Evolutionary conservation across 2,888 invertebrate species (phyloP), one percentile per base, ranked within the genome.

Genomic region (Tryphoninae sp.): DNA sequence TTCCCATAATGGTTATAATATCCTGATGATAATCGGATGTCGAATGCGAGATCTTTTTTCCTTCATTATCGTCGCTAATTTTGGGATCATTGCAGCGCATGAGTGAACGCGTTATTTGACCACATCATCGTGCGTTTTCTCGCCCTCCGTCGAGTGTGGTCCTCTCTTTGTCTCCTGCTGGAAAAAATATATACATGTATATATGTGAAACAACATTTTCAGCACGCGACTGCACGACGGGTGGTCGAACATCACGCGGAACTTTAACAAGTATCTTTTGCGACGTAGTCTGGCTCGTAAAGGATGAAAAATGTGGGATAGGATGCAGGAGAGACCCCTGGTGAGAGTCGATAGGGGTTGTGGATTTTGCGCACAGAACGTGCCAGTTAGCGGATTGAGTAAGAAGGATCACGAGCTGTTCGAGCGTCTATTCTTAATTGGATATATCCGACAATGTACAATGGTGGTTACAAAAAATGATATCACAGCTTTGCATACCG

Each of bases 231-330:
- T 79, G 81, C 88, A 33, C 90, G 82, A 68, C 88, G 87, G 90
- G 90, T 89, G 90, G 90, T 85, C 88, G 81, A n/a, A 55, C 8
- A 65, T 88, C 85, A 81, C 84, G 82, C 72, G 85, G 79, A 88
- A 87, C 87, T 86, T 87, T 90, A 90, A 87, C 89, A 88, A 89
- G 89, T 89, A 89, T 87, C 87, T 86, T 88, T 79, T 72, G 79
- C 72, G 75, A 75, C 51, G 45, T 61, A 62, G 33, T 87, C 86
- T 55, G 85, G 85, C 85, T 82, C 78, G 71, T 78, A 80, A 67
- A 84, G 86, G 85, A 83, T 84, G 87, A 87, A 87, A 86, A 87
- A 86, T 81, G 9, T 45, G 80, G 86, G 85, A 86, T 86, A 82
- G 79, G 76, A 83, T 16, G 23, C 13, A 49, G 22, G 22, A 45